phyloP scores from a whole-genome alignment of 2,888 invertebrate species.

The Eristalis arbustorum region DNA sequence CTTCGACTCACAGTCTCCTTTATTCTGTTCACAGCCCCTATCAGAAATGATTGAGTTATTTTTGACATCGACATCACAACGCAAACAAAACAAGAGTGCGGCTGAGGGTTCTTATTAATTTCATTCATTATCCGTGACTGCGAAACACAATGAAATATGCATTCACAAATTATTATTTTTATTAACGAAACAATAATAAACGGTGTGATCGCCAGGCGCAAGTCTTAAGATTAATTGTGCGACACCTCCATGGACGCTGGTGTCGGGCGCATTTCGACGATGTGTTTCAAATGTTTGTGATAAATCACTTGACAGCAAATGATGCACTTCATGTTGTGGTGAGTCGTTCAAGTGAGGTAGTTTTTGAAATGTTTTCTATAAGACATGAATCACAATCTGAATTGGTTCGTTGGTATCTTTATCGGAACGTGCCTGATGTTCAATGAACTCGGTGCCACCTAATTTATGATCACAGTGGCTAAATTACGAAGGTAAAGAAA shows the following conservation, averaged over 20 bases:
- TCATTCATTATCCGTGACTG: slow-evolving; percentile 37
- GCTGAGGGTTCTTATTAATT: slow-evolving; percentile 48
- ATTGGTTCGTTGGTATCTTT: background rate
- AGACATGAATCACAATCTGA: background rate
- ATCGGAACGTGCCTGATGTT: background rate
- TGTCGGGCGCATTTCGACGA: background rate
- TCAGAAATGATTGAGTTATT: slow-evolving; percentile 15
- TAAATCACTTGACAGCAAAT: slow-evolving; percentile 23
- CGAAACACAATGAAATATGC: slow-evolving; percentile 32
- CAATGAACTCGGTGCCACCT: background rate
- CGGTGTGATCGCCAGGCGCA: slow-evolving; percentile 10
- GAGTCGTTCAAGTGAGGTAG: background rate
- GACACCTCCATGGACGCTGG: background rate
- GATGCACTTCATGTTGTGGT: background rate
- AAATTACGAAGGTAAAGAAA: no score
- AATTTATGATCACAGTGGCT: no score
- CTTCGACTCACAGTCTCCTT: slow-evolving; percentile 16
- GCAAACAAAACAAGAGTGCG: slow-evolving; percentile 3
- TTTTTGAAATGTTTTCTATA: background rate
- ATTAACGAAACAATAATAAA: slow-evolving; percentile 43
- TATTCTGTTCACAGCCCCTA: background rate
- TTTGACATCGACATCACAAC: slow-evolving; percentile 14
- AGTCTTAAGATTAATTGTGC: slow-evolving; percentile 27
- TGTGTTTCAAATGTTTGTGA: background rate
- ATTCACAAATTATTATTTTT: slow-evolving; percentile 43